phyloP scores from a whole-genome alignment of 2,113 vertebrate genomes.

The Rutilus rutilus region DNA sequence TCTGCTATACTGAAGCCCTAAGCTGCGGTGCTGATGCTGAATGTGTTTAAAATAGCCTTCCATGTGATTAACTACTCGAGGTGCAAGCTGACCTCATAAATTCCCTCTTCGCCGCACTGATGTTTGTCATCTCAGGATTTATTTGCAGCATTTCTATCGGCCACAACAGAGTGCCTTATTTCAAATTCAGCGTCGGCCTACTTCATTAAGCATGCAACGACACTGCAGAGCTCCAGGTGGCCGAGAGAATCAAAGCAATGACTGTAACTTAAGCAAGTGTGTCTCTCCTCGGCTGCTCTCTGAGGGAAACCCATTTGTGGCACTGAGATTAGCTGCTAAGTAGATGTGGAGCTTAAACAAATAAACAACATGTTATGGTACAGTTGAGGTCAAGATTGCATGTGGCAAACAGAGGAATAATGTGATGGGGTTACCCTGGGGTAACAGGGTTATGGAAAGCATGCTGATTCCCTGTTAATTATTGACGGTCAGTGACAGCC shows the following conservation, averaged over 20 bases:
- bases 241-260: constrained; percentile 23
- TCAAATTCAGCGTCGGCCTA: neutral
- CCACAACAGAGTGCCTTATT: constrained; percentile 27
- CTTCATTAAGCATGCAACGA: neutral
- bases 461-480: constrained; percentile 28
- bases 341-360: neutral
- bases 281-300: neutral
- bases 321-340: neutral
- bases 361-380: neutral
- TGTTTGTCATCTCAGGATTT: constrained; percentile 6
- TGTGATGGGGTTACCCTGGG: neutral
- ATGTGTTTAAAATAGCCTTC: neutral
- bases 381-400: neutral
- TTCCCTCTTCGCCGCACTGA: neutral
- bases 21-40: constrained; percentile 7
- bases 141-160: constrained; percentile 27
- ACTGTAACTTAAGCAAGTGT: neutral
- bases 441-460: constrained; percentile 6
- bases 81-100: constrained; percentile 12
- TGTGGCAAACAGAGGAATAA: neutral
- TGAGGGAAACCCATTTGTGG: constrained; percentile 23
- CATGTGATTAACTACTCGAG: neutral
- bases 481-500: constrained; percentile 3
- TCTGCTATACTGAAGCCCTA: constrained; percentile 11
- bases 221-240: neutral